A percentile compares a stretch with the other conserved stretches of the same genome.
Evolutionary conservation across 2,888 invertebrate species (phyloP).

Genomic region (Leptopilina myrica): DNA sequence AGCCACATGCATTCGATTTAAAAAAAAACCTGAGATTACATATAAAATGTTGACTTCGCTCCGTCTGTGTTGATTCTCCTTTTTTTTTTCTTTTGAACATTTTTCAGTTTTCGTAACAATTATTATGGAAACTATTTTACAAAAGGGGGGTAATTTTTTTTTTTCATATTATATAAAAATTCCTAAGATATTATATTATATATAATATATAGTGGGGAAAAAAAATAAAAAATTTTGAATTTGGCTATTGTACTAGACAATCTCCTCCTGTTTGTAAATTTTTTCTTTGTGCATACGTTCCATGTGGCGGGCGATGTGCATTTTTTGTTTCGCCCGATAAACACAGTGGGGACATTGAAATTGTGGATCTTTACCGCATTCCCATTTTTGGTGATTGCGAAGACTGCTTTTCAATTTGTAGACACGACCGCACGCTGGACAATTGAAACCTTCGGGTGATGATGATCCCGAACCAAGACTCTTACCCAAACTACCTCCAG

Average conservation of each 20-base stretch:
- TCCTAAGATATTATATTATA: background rate
- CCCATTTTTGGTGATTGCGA: conserved; percentile 76
- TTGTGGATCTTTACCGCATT: conserved; percentile 77
- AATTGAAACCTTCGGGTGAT: conserved; percentile 81
- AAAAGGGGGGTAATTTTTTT: background rate
- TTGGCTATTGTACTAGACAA: conserved; percentile 65
- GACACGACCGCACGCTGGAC: conserved; percentile 89
- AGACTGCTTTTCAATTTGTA: conserved; percentile 91
- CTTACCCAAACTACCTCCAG: conserved; percentile 71
- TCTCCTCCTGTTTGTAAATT: conserved; percentile 74
- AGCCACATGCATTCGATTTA: conserved; percentile 6
- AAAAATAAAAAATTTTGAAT: conserved; percentile 26
- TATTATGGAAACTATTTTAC: conserved; percentile 7
- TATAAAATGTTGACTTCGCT: background rate
- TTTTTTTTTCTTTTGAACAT: conserved; percentile 12
- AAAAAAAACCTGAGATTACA: background rate
- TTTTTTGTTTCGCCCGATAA: conserved; percentile 76
- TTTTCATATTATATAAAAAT: background rate
- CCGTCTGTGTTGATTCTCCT: background rate
- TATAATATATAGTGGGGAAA: too few relatives aligned
- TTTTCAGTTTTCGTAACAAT: conserved; percentile 19
- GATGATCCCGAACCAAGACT: conserved; percentile 62
- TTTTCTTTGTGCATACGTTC: conserved; percentile 78
- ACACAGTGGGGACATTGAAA: conserved; percentile 76
- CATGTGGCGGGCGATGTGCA: conserved; percentile 77